Evolutionary conservation across 2,888 invertebrate genomes (phyloP).

Genomic region (Drosophila tripunctata): DNA sequence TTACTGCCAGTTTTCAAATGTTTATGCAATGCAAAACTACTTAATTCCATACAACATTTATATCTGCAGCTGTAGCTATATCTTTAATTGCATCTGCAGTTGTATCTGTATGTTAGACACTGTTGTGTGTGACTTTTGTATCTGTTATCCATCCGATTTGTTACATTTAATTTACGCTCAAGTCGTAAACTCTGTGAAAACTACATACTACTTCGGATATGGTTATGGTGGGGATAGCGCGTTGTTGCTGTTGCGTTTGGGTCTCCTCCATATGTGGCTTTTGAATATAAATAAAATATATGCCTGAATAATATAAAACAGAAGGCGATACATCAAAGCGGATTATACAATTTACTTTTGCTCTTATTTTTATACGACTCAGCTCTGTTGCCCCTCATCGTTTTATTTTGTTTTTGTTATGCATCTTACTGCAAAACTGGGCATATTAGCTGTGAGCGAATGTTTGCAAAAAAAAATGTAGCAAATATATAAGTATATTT

Average conservation of each 20-base stretch:
- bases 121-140: background rate
- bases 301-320: slow-evolving; percentile 78
- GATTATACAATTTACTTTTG: slow-evolving; percentile 76
- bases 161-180: slow-evolving; percentile 40
- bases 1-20: slow-evolving; percentile 45
- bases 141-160: slow-evolving; percentile 35
- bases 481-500: background rate
- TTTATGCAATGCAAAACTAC: slow-evolving; percentile 60
- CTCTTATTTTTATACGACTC: slow-evolving; percentile 58
- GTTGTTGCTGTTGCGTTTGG: background rate
- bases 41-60: slow-evolving; percentile 24
- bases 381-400: background rate
- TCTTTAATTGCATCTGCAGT: slow-evolving; percentile 20
- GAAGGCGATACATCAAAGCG: slow-evolving; percentile 80
- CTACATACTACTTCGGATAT: slow-evolving; percentile 49
- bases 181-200: slow-evolving; percentile 52
- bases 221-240: background rate
- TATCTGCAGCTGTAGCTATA: slow-evolving; percentile 29
- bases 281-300: slow-evolving; percentile 66
- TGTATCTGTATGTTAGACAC: background rate
- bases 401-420: background rate
- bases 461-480: background rate
- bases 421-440: background rate
- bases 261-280: slow-evolving; percentile 38
- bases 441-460: background rate